Evolutionary conservation across 35 echinoderm and acorn worm genomes (phyloP).

Genomic region (Nesometra sesokonis): DNA sequence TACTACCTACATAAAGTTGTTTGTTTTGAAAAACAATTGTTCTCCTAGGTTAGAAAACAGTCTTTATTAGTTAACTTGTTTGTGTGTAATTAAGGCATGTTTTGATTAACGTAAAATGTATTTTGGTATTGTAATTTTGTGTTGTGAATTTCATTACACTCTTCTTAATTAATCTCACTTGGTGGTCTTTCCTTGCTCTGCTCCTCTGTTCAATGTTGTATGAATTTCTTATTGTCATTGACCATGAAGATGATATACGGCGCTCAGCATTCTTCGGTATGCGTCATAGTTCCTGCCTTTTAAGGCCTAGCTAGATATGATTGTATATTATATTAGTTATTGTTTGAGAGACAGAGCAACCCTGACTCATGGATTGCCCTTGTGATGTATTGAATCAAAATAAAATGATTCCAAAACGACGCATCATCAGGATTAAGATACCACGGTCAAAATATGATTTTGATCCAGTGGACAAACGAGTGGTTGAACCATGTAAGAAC

Average conservation of each 20-base stretch:
- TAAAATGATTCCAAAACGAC: neutral
- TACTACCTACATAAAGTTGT: too few relatives aligned
- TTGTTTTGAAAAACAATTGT: too few relatives aligned
- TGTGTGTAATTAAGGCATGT: too few relatives aligned
- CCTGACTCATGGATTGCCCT: neutral
- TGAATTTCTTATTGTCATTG: neutral
- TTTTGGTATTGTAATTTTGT: too few relatives aligned
- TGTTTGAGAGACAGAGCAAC: neutral
- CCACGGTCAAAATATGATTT: neutral
- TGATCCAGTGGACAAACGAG: neutral
- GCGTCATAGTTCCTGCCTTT: neutral
- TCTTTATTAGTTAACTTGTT: too few relatives aligned
- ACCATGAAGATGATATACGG: neutral
- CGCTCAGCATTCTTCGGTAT: neutral
- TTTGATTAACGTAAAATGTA: too few relatives aligned
- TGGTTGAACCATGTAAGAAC: neutral
- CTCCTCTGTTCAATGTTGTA: too few relatives aligned
- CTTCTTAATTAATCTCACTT: too few relatives aligned
- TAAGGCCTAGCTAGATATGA: neutral
- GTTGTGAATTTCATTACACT: too few relatives aligned
- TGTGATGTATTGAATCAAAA: neutral
- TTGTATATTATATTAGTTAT: neutral
- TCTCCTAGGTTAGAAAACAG: too few relatives aligned
- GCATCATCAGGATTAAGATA: neutral
- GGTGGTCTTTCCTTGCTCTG: too few relatives aligned